Evolutionary conservation across 2,113 vertebrate species (phyloP).

Genomic region (Sinocyclocheilus anophthalmus): DNA sequence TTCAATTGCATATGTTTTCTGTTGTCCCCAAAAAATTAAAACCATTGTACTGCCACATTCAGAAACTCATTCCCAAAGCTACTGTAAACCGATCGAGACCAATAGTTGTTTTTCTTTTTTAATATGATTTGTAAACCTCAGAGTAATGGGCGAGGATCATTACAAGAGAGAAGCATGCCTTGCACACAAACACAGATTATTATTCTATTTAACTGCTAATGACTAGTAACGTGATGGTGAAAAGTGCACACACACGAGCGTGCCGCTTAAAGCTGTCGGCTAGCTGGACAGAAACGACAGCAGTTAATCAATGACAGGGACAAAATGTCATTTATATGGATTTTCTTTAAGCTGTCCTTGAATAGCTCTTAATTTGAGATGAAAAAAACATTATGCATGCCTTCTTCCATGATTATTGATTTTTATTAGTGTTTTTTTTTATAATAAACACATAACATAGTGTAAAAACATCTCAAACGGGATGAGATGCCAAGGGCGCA

Average conservation of each 20-base stretch:
- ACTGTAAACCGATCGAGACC: background rate
- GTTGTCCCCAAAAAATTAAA: background rate
- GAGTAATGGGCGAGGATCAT: background rate
- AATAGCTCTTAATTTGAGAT: slow-evolving; percentile 56
- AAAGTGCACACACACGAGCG: too few species aligned
- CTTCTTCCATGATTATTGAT: slow-evolving; percentile 66
- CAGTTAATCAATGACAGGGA: slow-evolving; percentile 60
- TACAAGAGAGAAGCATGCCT: background rate
- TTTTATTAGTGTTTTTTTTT: slow-evolving; percentile 34
- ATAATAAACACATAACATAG: slow-evolving; percentile 58
- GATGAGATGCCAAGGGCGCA: slow-evolving; percentile 66
- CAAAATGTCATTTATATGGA: slow-evolving; percentile 68
- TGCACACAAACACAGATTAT: background rate
- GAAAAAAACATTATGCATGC: slow-evolving; percentile 74
- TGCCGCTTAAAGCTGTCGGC: background rate
- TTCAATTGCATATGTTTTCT: slow-evolving; percentile 3
- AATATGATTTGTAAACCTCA: background rate
- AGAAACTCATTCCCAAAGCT: background rate
- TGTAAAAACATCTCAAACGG: slow-evolving; percentile 48
- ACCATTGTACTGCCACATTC: background rate
- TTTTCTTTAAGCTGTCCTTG: slow-evolving; percentile 63
- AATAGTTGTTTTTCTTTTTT: background rate
- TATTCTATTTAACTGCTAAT: slow-evolving; percentile 10
- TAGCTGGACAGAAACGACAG: background rate
- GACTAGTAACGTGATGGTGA: background rate